A percentile compares a stretch with the other conserved stretches of the same genome.
Conservation (phyloP, 2,797 vertebrate genomes). For the Poecile montanus region DNA sequence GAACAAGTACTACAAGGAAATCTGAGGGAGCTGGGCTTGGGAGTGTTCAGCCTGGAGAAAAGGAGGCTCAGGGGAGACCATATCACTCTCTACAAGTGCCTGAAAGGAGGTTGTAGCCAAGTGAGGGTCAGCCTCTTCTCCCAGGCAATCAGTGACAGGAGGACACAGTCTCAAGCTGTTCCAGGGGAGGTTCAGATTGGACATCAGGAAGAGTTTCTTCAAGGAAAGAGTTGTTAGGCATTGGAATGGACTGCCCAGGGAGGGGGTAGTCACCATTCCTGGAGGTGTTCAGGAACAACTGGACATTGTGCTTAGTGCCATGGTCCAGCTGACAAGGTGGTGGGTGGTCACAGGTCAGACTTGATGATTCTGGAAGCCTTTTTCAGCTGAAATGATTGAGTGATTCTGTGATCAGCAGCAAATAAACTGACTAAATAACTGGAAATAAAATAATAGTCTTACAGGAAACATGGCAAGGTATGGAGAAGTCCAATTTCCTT, state of each 20-base stretch:
- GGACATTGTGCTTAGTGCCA: background rate
- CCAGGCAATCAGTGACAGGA: background rate
- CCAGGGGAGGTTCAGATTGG: background rate
- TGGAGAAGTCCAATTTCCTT: background rate
- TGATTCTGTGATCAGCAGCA: background rate
- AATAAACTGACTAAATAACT: background rate
- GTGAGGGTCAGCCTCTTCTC: background rate
- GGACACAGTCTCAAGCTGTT: too few relatives aligned
- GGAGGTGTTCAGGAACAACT: background rate
- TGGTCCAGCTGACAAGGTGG: background rate
- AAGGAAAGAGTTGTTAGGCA: background rate
- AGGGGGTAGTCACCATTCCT: background rate
- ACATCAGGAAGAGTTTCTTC: background rate
- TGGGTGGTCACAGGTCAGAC: rapidly evolving
- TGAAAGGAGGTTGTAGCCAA: background rate
- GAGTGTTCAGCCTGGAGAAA: background rate
- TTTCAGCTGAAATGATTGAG: background rate
- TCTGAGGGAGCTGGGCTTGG: background rate
- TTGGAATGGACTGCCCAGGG: background rate
- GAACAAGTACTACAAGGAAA: background rate
- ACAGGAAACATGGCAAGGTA: background rate
- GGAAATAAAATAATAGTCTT: background rate
- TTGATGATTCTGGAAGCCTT: background rate
- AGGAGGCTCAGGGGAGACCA: background rate
- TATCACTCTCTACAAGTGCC: background rate